Base-by-base conservation (phyloP, 1,140 invertebrate species). In the Elysia chlorotica region DNA sequence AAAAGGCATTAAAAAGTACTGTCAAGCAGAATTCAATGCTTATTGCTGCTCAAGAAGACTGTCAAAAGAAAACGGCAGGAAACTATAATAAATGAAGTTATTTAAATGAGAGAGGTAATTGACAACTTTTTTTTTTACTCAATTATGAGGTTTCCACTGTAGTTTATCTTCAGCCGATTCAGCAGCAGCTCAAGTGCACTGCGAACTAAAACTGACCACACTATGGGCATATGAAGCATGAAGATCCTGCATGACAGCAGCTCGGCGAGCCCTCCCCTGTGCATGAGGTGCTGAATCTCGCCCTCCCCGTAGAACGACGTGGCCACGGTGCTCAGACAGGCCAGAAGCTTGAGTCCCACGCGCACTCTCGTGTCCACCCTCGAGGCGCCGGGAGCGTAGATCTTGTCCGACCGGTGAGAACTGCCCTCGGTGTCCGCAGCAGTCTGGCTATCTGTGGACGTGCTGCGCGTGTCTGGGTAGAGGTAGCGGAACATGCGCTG, bases 161-260 rank as follows among this genome's bases (percentile, higher is more conserved):
- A n/a, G n/a, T n/a, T n/a, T n/a, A n/a, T n/a, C n/a, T n/a, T n/a
- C n/a, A n/a, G n/a, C n/a, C n/a, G n/a, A n/a, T n/a, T n/a, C n/a
- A n/a, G n/a, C n/a, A n/a, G n/a, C n/a, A n/a, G n/a, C n/a, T n/a
- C n/a, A n/a, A n/a, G n/a, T n/a, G n/a, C n/a, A n/a, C n/a, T n/a
- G n/a, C n/a, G n/a, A n/a, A n/a, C n/a, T n/a, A n/a, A 56, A 10
- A 70, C 67, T 70, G 37, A 70, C 67, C 67, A 57, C 2, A 31
- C 67, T n/a, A 71, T 33, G 4, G 25, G 36, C 59, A 71, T 21
- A n/a, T 71, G 30, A 10, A 71, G 53, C 30, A 63, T 23, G 23
- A 56, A 62, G 1, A 71, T 48, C 23, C 31, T n/a, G 63, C 69
- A 71, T 31, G 59, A 33, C 69, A 71, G 38, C 35, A 48, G 31